These are phyloP conservation scores for Phymatocera aterrima DNA, from an alignment of 2,888 invertebrate species.

Conservation along the genomic window DNA sequence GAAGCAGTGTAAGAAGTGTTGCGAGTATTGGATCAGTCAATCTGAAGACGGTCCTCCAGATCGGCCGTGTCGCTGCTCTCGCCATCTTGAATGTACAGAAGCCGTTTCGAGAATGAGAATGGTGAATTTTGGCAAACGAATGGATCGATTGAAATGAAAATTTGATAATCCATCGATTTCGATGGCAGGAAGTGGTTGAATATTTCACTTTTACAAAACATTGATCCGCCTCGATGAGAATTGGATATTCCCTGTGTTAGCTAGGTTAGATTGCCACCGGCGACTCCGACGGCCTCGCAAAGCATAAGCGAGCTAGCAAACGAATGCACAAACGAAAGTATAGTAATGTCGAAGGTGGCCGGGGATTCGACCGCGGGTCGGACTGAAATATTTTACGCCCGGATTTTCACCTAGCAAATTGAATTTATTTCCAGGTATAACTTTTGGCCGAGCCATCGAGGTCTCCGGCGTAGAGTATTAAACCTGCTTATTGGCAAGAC, in stretches of 20 bases:
- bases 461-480: slow-evolving; percentile 9
- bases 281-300: too few species aligned
- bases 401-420: not conserved
- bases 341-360: not conserved
- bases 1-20: not conserved
- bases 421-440: slow-evolving; percentile 3
- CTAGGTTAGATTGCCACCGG: too few species aligned
- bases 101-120: too few species aligned
- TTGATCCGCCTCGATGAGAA: slow-evolving; percentile 8
- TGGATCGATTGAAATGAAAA: too few species aligned
- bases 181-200: not conserved
- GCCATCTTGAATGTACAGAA: too few species aligned
- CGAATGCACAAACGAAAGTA: slow-evolving; percentile 35
- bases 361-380: not conserved
- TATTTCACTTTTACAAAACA: not conserved
- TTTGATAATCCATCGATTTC: too few species aligned
- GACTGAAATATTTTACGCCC: not conserved
- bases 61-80: too few species aligned
- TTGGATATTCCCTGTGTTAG: too few species aligned
- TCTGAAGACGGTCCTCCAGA: not conserved
- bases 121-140: too few species aligned
- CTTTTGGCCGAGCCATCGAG: not conserved
- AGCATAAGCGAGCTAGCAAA: slow-evolving; percentile 28
- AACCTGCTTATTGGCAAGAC: not conserved
- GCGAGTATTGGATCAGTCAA: not conserved